Evolutionary conservation across 1,140 invertebrate species (phyloP).

Genomic region (Drosophila nannoptera): DNA sequence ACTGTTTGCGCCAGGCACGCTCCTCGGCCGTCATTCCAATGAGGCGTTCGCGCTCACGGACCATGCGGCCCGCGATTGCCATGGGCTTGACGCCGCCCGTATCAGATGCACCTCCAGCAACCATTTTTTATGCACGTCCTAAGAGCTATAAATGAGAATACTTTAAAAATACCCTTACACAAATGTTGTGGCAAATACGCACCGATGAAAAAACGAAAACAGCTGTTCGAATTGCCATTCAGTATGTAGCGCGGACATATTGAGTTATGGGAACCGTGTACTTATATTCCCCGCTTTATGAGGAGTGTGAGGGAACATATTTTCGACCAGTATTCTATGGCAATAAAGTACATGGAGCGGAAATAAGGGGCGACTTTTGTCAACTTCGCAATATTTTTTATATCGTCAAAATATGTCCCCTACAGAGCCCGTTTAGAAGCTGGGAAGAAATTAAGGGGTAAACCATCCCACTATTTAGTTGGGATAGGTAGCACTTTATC

Average conservation of each 20-base stretch:
- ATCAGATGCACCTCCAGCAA: conserved; percentile 76
- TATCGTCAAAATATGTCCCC: no score
- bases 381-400: no score
- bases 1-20: conserved; percentile 89
- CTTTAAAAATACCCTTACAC: not conserved
- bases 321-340: not conserved
- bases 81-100: conserved; percentile 85
- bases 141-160: conserved; percentile 21
- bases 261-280: not conserved
- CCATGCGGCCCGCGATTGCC: conserved; percentile 86
- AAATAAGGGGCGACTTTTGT: no score
- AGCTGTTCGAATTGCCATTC: conserved; percentile 28
- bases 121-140: conserved; percentile 46
- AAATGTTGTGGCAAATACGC: conserved; percentile 19
- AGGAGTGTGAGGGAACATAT: not conserved
- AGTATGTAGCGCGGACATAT: not conserved
- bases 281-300: not conserved
- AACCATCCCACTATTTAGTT: not conserved
- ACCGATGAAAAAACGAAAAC: conserved; percentile 34
- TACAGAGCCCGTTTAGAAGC: no score
- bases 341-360: no score
- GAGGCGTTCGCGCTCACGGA: conserved; percentile 86
- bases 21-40: conserved; percentile 91
- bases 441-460: not conserved
- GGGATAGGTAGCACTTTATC: not conserved